These are phyloP conservation scores for Masnerella sp. DNA, from an alignment of 2,888 invertebrate species.

Conservation along the genomic window DNA sequence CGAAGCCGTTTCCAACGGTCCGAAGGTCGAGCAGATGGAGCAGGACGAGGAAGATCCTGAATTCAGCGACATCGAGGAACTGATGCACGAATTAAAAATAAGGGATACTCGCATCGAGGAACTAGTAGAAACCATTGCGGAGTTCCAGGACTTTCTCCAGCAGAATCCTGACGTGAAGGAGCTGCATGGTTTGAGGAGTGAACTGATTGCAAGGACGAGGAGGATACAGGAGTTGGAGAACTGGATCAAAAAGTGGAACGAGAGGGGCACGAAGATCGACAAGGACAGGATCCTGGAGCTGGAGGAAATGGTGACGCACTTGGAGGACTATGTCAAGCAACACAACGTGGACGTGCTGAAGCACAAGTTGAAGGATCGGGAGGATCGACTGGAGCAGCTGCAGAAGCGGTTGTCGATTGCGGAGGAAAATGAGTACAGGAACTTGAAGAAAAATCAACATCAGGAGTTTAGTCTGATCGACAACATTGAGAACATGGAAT, in stretches of 20 bases:
- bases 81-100: conserved; percentile 79
- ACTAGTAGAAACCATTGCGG: conserved; percentile 84
- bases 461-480: conserved; percentile 15
- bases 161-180: conserved; percentile 78
- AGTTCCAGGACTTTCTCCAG: conserved; percentile 79
- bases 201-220: conserved; percentile 63
- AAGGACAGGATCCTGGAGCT: conserved; percentile 69
- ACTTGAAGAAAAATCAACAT: conserved; percentile 2
- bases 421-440: conserved; percentile 24
- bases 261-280: conserved; percentile 72
- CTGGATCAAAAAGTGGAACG: conserved; percentile 81
- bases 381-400: conserved; percentile 69
- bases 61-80: conserved; percentile 79
- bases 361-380: conserved; percentile 70
- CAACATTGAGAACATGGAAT: conserved; percentile 22
- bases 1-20: conserved; percentile 79
- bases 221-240: conserved; percentile 75
- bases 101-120: conserved; percentile 82
- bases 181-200: conserved; percentile 70
- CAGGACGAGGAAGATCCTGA: conserved; percentile 72
- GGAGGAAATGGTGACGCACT: conserved; percentile 71
- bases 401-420: conserved; percentile 59
- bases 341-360: conserved; percentile 71
- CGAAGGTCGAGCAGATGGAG: conserved; percentile 80
- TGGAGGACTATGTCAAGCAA: conserved; percentile 72